Evolutionary conservation across 2,113 vertebrate genomes (phyloP), one percentile per base, ranked within the genome.

Genomic region (Notechis scutatus): DNA sequence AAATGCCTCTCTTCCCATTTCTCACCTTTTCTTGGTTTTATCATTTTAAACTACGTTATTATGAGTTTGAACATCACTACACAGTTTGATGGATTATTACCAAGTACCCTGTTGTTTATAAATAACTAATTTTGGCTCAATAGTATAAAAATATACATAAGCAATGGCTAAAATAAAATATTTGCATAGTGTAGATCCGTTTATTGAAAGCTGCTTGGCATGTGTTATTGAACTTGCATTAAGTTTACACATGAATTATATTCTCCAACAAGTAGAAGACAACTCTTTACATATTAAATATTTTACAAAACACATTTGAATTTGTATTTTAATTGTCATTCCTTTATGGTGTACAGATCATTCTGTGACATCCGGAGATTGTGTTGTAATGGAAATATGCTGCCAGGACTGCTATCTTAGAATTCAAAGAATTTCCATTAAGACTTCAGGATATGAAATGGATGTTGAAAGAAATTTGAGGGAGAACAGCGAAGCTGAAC

Each of bases 351-450:
- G 93, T 92, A 95, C 26, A 99, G 99, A 98, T 96, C 98, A 98
- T 93, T 93, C 94, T 56, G 97, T 99, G 93, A 98, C 98, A 94
- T 89, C 97, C 54, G 97, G 96, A 26, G 98, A 99, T 69, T 96
- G 96, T 91, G 97, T 99, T 91, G 91, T 97, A 23, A 97, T 99
- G 93, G 99, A 99, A 94, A 98, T 98, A 92, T 99, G 98, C 94
- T 99, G 99, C 94, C 97, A 97, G 57, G 99, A 99, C 5, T 98
- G 98, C 94, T 99, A 98, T 95, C 96, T 99, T 96, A 98, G 98
- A 94, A 98, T 99, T 87, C 98, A 98, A 96, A 98, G 97, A 29
- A 95, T 99, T 50, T 98, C 97, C 12, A 93, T 98, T 91, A 92
- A 96, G 85, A 95, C 97, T 95, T 96, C 93, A 0, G 97, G 97